Base-by-base conservation (phyloP, 2,113 vertebrate species). In the Vidua macroura region DNA sequence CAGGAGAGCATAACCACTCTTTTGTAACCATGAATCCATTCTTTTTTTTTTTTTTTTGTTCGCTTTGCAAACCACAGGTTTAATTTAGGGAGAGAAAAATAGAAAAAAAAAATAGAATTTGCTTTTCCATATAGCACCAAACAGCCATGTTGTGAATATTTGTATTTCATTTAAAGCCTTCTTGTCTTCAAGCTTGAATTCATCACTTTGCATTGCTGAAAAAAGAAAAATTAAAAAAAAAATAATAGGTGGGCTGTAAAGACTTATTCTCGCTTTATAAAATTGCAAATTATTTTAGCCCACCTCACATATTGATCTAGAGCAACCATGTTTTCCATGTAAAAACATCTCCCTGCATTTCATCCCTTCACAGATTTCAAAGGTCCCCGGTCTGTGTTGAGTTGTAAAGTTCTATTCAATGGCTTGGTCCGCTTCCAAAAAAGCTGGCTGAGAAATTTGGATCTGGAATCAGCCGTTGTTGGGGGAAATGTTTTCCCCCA, bases 1-100 rank as follows among this genome's bases (percentile, higher is more conserved):
- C 24, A 62, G 81, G 43, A 69, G 91, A 91, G 63, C 39, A 96
- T 93, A 93, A 95, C 92, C 79, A 49, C 77, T 83, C 92, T 88
- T 96, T 97, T 97, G 95, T 93, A 55, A 93, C 86, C 76, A 33
- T 48, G 83, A 88, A 86, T 64, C 92, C 88, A 70, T 90, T 35
- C 35, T 35, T 35, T 35, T 35, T 35, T 35, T n/a, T 95, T n/a
- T 69, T 76, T 64, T 53, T 44, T 23, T 13, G 30, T 23, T 33
- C 4, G 0, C 53, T 75, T 76, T 49, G 46, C 81, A 51, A 87
- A 94, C 91, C 51, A 58, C 37, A 25, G 41, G 13, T 93, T 96
- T 88, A 83, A 74, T 77, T 96, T 83, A 74, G 60, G 73, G 60
- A 52, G 68, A 70, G 68, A 28, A 81, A 90, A 77, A 53, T 2